Conservation (phyloP, 2,888 invertebrate species). For the Synergus japonicus region DNA sequence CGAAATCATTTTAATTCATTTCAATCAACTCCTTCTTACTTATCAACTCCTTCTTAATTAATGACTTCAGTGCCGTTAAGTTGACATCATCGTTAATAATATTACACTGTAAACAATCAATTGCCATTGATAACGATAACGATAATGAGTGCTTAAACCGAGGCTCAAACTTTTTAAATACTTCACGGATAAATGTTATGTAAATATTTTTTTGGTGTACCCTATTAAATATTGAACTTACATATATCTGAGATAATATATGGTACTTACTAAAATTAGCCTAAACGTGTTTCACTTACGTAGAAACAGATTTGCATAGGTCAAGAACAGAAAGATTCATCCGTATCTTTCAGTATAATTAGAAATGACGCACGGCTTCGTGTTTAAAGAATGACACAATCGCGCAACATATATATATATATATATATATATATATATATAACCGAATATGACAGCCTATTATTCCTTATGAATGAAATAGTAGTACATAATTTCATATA, state of each 20-base stretch:
- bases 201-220: not conserved
- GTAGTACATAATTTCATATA: too few relatives aligned
- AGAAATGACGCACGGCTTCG: conserved; percentile 62
- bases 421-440: conserved; percentile 9
- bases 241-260: not conserved
- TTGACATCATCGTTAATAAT: not conserved
- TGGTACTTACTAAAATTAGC: not conserved
- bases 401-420: conserved; percentile 41
- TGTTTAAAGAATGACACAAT: conserved; percentile 15
- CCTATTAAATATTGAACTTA: not conserved
- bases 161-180: not conserved
- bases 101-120: not conserved
- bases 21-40: too few relatives aligned
- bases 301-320: conserved; percentile 56
- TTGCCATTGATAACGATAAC: not conserved
- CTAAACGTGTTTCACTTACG: not conserved
- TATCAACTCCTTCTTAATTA: too few relatives aligned
- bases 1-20: too few relatives aligned
- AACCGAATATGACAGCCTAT: too few relatives aligned
- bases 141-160: too few relatives aligned
- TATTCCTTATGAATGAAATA: too few relatives aligned
- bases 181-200: not conserved
- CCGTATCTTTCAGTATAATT: conserved; percentile 62
- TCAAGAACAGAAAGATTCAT: conserved; percentile 56
- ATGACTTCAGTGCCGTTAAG: not conserved